phyloP scores from a whole-genome alignment of 2,797 vertebrate genomes.

The Melanotaenia maccullochi region DNA sequence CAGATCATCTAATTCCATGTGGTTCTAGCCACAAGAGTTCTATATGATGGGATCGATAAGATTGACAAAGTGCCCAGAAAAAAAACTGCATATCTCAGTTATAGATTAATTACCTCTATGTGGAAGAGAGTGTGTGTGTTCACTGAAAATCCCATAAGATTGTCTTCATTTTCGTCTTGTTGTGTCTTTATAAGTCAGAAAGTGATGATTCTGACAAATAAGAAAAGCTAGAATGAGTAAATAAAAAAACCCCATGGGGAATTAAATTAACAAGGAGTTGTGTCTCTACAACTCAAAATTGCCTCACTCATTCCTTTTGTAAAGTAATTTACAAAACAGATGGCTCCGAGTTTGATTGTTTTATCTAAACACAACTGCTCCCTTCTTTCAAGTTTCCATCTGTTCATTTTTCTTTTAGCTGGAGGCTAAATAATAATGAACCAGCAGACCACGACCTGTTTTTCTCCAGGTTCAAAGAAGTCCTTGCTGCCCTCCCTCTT shows the following conservation, averaged over 20 bases:
- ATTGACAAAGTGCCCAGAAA: slow-evolving; percentile 47
- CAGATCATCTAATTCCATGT: slow-evolving; percentile 58
- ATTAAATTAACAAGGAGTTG: slow-evolving; percentile 41
- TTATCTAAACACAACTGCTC: slow-evolving; percentile 54
- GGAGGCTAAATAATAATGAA: slow-evolving; percentile 54
- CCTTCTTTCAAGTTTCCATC: slow-evolving; percentile 55
- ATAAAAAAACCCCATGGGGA: background rate
- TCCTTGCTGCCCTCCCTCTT: slow-evolving; percentile 45
- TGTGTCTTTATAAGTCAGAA: slow-evolving; percentile 21
- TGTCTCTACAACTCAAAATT: slow-evolving; percentile 45
- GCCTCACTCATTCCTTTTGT: slow-evolving; percentile 44
- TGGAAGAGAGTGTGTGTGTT: slow-evolving; percentile 13
- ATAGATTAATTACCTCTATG: slow-evolving; percentile 51
- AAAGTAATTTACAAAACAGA: slow-evolving; percentile 67
- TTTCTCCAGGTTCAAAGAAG: slow-evolving; percentile 68
- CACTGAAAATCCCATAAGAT: slow-evolving; percentile 5
- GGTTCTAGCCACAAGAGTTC: slow-evolving; percentile 30
- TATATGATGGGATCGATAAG: slow-evolving; percentile 62
- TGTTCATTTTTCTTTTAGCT: slow-evolving; percentile 52
- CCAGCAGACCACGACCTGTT: slow-evolving; percentile 45
- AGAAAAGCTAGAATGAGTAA: slow-evolving; percentile 25
- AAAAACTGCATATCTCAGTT: slow-evolving; percentile 26
- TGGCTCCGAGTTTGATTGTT: slow-evolving; percentile 63
- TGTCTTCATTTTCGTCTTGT: slow-evolving; percentile 17
- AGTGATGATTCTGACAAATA: slow-evolving; percentile 24